Conservation (phyloP, 2,888 invertebrate genomes). For the Galeruca laticollis region DNA sequence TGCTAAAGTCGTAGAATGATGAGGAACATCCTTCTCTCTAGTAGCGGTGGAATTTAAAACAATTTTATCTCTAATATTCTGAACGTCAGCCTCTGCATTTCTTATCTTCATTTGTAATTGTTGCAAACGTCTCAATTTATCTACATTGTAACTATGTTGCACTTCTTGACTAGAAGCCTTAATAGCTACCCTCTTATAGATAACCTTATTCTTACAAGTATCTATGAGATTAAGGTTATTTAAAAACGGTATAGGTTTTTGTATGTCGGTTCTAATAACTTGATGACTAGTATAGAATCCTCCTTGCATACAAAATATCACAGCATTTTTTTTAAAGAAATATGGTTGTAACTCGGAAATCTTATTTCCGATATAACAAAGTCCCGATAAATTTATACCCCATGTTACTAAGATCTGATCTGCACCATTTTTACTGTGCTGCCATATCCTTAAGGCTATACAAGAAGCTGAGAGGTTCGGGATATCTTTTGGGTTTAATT, state of each 20-base stretch:
- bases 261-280: conserved; percentile 63
- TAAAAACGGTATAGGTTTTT: conserved; percentile 59
- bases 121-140: conserved; percentile 78
- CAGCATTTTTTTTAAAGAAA: conserved; percentile 77
- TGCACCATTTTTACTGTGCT: conserved; percentile 57
- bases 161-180: conserved; percentile 74
- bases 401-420: conserved; percentile 81
- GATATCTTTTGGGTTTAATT: conserved; percentile 77
- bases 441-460: conserved; percentile 69
- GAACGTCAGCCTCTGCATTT: conserved; percentile 75
- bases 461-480: conserved; percentile 67
- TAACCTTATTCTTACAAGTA: conserved; percentile 54
- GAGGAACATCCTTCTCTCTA: conserved; percentile 38
- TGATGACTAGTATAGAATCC: conserved; percentile 81
- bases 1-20: conserved; percentile 44
- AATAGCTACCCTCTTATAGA: conserved; percentile 65
- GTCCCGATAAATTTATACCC: conserved; percentile 87
- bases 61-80: conserved; percentile 67
- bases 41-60: conserved; percentile 50
- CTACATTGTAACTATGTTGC: conserved; percentile 79
- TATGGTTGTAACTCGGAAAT: conserved; percentile 75
- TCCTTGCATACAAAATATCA: conserved; percentile 90
- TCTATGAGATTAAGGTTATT: conserved; percentile 60
- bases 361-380: conserved; percentile 81
- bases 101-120: conserved; percentile 79